A percentile compares a stretch with the other conserved stretches of the same genome.
Evolutionary conservation across 2,113 vertebrate species (phyloP).

Genomic region (Sapayoa aenigma): DNA sequence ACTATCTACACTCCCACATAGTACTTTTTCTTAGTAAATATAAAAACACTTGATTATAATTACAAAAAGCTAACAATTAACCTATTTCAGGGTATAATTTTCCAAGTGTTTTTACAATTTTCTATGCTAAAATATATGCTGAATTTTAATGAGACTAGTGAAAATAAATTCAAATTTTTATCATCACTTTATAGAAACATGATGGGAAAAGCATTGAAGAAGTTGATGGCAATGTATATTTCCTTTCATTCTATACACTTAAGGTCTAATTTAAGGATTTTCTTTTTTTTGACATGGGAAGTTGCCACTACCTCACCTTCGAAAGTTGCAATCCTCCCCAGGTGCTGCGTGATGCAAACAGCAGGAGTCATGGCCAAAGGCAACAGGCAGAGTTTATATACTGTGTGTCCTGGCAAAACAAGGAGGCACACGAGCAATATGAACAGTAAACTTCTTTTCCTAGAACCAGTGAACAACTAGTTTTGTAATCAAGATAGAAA

Average conservation of each 20-base stretch:
- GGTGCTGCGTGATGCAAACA: neutral
- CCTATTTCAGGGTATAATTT: neutral
- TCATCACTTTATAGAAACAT: neutral
- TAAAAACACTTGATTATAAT: neutral
- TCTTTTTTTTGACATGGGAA: neutral
- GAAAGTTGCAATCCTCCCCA: neutral
- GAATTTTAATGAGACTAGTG: neutral
- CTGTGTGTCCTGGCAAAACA: neutral
- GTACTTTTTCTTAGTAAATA: neutral
- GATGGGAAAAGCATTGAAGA: neutral
- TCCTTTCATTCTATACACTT: neutral
- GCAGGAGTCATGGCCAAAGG: neutral
- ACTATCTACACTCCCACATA: neutral
- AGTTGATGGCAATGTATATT: neutral
- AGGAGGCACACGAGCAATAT: neutral
- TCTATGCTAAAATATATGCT: neutral
- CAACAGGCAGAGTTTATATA: neutral
- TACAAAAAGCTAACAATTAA: conserved; percentile 31
- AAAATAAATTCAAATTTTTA: neutral
- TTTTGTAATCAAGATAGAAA: neutral
- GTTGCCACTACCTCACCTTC: neutral
- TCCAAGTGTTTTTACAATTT: neutral
- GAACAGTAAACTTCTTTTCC: neutral
- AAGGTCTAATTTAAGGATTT: neutral
- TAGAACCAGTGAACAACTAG: neutral